Evolutionary conservation across 1,140 invertebrate genomes (phyloP).

Genomic region (Xylocopa sonorina): DNA sequence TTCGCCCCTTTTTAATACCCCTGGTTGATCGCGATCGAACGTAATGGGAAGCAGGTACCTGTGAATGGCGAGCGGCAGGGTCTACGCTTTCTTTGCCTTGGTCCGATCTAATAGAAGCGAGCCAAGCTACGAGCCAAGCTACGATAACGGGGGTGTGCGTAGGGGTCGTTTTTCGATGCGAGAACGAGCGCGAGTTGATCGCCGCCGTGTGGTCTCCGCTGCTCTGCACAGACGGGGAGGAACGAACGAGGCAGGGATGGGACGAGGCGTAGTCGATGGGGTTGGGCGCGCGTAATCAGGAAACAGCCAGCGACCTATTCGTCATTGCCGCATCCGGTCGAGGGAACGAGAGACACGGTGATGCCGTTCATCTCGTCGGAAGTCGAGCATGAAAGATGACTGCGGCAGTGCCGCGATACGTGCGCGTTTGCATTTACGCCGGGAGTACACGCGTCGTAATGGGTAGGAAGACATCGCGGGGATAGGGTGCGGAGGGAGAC

Average conservation of each 20-base stretch:
- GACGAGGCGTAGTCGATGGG: too few relatives aligned
- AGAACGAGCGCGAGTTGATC: conserved; percentile 8
- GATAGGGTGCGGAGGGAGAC: too few relatives aligned
- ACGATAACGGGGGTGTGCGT: neutral
- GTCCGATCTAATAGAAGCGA: conserved; percentile 37
- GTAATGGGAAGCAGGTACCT: conserved; percentile 2
- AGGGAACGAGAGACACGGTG: conserved; percentile 35
- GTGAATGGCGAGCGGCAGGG: neutral
- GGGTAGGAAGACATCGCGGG: neutral
- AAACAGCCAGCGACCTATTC: conserved; percentile 52
- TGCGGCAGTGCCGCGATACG: conserved; percentile 14
- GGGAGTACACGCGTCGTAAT: conserved; percentile 15
- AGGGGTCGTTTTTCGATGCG: neutral
- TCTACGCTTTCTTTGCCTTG: conserved; percentile 6
- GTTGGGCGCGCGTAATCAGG: conserved; percentile 61
- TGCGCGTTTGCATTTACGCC: conserved; percentile 40
- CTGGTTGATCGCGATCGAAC: neutral
- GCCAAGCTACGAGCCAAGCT: neutral
- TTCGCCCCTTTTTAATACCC: neutral
- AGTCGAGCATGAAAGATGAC: conserved; percentile 64
- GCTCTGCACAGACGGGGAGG: neutral
- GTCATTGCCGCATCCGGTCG: conserved; percentile 48
- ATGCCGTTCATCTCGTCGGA: conserved; percentile 56
- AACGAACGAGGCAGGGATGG: too few relatives aligned
- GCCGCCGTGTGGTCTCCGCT: neutral